Base-by-base conservation (phyloP, 2,888 invertebrate genomes). In the Leucophora obtusa region DNA sequence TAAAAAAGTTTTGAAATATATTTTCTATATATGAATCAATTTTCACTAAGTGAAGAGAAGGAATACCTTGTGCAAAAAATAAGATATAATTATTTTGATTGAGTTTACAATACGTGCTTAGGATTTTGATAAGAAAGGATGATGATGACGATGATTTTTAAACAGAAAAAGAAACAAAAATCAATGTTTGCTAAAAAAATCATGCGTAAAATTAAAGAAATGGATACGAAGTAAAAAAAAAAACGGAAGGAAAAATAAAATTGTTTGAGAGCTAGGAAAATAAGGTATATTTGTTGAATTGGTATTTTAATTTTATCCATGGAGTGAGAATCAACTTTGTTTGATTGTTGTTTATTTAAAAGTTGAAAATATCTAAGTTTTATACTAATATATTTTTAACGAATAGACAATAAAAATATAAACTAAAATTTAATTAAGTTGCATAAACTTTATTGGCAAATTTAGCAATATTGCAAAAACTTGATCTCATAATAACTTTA, bases 301-400 rank as follows among this genome's bases (percentile, higher is more conserved):
- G 28, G 14, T 47, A 47, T n/a, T 47, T 47, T 6, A n/a, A 47
- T 10, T 38, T 38, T 4, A 38, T 38, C 38, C 10, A 38, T 38
- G 38, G 38, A 4, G 11, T 38, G 11, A 51, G 35, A 14, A 28
- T 6, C 7, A 4, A 28, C 6, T 28, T 6, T 51, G 14, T 59
- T 24, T 15, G 21, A 18, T 47, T 38, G 10, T 38, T 38, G 8
- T 28, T 7, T 28, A 11, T 1, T 38, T 14, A 35, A 68, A 74
- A 74, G 66, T 74, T 68, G 74, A 74, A 74, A 74, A 74, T 68
- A 74, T 74, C 60, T 60, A 33, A 47, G 5, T 47, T 47, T 47
- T 47, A 10, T 28, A 28, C 7, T 28, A 28, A 28, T 6, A 28
- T 3, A 21, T 24, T 24, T 24, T 24, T 24, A 24, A 28, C 6